Conservation (phyloP, 2,113 vertebrate species). For the Geococcyx californianus region DNA sequence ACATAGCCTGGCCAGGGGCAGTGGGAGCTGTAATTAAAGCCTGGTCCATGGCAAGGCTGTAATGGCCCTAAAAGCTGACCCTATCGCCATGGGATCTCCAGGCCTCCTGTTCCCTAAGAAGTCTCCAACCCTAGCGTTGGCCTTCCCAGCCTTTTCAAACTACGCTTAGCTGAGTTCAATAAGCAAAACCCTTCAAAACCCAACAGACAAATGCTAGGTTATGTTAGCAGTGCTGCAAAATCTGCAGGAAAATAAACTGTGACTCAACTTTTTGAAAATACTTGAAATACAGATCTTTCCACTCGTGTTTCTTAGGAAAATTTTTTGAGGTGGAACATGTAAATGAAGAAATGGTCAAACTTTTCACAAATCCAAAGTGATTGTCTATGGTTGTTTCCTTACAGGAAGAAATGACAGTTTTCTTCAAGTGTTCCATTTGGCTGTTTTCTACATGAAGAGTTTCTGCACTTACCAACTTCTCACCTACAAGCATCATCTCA, state of each 20-base stretch:
- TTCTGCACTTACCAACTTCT: neutral
- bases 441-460: neutral
- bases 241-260: constrained; percentile 42
- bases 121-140: neutral
- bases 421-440: neutral
- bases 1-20: neutral
- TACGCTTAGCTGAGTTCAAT: neutral
- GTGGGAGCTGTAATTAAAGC: neutral
- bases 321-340: neutral
- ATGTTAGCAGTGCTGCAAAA: constrained; percentile 11
- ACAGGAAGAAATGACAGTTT: neutral
- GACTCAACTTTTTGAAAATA: neutral
- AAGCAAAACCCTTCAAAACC: neutral
- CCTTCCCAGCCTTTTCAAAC: neutral
- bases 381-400: neutral
- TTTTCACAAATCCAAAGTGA: neutral
- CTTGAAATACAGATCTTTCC: neutral
- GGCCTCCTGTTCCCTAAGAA: neutral
- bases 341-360: neutral
- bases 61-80: neutral
- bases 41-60: neutral
- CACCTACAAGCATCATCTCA: neutral
- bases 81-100: neutral
- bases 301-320: neutral
- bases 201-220: constrained; percentile 6